Percentiles rank a stretch among this genome's conserved stretches.
phyloP scores from a whole-genome alignment of 2,797 vertebrate species.

The Huso huso region DNA sequence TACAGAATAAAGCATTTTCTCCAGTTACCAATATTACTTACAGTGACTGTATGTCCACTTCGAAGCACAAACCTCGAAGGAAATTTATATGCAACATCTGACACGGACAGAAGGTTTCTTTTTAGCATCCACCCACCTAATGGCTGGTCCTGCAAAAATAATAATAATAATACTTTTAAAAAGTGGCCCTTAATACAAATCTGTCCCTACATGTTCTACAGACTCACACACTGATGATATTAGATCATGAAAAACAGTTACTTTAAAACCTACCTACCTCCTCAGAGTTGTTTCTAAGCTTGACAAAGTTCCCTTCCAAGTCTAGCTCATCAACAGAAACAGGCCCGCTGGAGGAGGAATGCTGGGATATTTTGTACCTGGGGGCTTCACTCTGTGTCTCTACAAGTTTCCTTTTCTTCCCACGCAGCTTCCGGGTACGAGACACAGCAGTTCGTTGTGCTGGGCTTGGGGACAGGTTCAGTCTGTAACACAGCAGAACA shows the following conservation, averaged over 20 bases:
- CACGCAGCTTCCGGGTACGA: conserved; percentile 35
- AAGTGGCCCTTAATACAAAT: not conserved
- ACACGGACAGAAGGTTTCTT: conserved; percentile 38
- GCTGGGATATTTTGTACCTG: conserved; percentile 51
- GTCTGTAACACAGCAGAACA: conserved; percentile 37
- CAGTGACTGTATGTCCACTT: conserved; percentile 64
- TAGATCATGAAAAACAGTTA: not conserved
- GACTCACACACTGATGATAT: not conserved
- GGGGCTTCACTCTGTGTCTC: conserved; percentile 35
- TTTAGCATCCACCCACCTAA: conserved; percentile 65
- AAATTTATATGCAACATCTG: conserved; percentile 63
- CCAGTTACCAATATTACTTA: conserved; percentile 38
- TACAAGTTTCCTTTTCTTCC: conserved; percentile 66
- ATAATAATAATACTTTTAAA: not conserved
- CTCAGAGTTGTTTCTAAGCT: conserved; percentile 63
- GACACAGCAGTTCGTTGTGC: conserved; percentile 29
- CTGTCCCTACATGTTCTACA: not conserved
- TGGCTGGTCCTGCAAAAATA: conserved; percentile 56
- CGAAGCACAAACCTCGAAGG: conserved; percentile 54
- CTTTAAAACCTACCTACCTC: conserved; percentile 36
- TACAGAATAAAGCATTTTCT: not conserved
- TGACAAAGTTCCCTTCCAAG: conserved; percentile 60
- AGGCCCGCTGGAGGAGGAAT: conserved; percentile 36
- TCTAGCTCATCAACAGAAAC: conserved; percentile 68
- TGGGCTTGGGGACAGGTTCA: conserved; percentile 61